Percentiles rank a stretch among this genome's conserved stretches.
Conservation (phyloP, 1,140 invertebrate genomes). For the Anagrus nilaparvatae region DNA sequence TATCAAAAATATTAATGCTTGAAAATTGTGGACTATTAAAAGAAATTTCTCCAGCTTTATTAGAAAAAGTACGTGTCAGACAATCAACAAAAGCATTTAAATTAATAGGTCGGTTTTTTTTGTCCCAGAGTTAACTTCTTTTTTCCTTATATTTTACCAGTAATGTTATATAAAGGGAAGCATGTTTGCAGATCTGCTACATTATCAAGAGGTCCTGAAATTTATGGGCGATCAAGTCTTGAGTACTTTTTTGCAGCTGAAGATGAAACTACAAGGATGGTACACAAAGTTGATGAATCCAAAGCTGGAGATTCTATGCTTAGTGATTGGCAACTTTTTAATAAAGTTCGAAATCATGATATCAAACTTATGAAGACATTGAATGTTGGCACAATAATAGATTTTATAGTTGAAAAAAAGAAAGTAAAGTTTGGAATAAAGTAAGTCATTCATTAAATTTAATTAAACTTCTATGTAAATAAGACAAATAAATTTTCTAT, state of each 20-base stretch:
- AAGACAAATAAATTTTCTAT: too few species aligned
- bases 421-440: constrained; percentile 77
- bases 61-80: too few species aligned
- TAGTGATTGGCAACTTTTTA: constrained; percentile 51
- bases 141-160: too few species aligned
- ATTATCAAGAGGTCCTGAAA: constrained; percentile 61
- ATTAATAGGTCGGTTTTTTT: too few species aligned
- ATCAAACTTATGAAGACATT: constrained; percentile 63
- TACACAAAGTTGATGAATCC: constrained; percentile 26
- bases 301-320: constrained; percentile 25
- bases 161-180: constrained; percentile 69
- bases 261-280: constrained; percentile 21
- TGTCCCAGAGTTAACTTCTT: too few species aligned
- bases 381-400: constrained; percentile 66
- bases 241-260: constrained; percentile 44
- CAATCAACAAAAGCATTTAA: too few species aligned
- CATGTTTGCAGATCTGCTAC: constrained; percentile 61
- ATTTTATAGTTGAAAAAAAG: constrained; percentile 83
- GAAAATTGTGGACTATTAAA: too few species aligned
- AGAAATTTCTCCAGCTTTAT: too few species aligned
- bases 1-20: too few species aligned
- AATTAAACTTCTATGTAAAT: too few species aligned
- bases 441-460: constrained; percentile 49
- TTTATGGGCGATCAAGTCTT: constrained; percentile 55
- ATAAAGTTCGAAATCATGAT: constrained; percentile 60